Evolutionary conservation across 2,888 invertebrate species (phyloP).

Genomic region (Aporophyla nigra): DNA sequence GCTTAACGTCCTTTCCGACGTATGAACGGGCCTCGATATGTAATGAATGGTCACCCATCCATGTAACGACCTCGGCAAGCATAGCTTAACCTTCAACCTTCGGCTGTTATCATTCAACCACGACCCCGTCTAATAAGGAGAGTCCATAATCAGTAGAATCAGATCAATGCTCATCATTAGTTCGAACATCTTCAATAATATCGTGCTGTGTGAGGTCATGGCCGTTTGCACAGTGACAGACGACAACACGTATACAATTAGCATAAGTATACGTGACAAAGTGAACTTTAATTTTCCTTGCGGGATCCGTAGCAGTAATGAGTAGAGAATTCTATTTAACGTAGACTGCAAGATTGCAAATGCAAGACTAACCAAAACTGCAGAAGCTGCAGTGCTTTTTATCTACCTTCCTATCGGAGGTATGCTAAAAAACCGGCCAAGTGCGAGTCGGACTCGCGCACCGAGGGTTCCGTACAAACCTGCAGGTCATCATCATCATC

Average conservation of each 20-base stretch:
- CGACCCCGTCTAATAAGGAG: not conserved
- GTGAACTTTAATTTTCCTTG: not conserved
- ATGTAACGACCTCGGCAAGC: not conserved
- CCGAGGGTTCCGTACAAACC: no score
- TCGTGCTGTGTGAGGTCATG: conserved; percentile 37
- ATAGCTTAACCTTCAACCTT: not conserved
- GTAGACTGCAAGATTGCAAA: not conserved
- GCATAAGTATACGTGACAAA: conserved; percentile 38
- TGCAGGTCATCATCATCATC: no score
- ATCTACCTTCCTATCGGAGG: not conserved
- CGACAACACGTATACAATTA: conserved; percentile 35
- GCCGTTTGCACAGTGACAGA: conserved; percentile 42
- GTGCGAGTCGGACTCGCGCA: no score
- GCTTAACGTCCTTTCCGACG: not conserved
- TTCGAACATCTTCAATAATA: not conserved
- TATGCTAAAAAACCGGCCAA: no score
- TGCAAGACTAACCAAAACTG: not conserved
- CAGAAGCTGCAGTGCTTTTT: not conserved
- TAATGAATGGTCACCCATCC: not conserved
- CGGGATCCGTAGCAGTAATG: not conserved
- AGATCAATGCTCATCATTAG: not conserved
- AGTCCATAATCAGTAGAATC: not conserved
- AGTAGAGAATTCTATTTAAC: not conserved
- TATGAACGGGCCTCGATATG: not conserved
- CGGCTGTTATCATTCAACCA: not conserved